phyloP scores from a whole-genome alignment of 2,888 invertebrate genomes.

The Dusona sp. region DNA sequence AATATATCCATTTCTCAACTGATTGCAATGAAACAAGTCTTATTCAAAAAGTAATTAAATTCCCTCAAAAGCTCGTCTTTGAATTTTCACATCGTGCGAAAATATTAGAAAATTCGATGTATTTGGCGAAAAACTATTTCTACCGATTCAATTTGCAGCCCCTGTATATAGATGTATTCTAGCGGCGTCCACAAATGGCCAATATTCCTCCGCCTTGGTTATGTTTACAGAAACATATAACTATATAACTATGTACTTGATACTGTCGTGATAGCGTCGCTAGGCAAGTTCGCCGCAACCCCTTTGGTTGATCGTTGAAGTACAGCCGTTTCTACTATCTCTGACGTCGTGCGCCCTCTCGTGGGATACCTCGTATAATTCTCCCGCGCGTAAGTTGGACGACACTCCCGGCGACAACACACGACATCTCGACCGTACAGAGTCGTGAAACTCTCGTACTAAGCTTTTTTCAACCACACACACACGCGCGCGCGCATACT shows the following conservation, averaged over 20 bases:
- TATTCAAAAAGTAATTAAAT: not conserved
- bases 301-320: constrained; percentile 46
- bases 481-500: not conserved
- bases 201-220: not conserved
- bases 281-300: constrained; percentile 48
- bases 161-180: not conserved
- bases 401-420: constrained; percentile 64
- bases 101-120: not conserved
- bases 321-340: constrained; percentile 35
- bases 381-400: constrained; percentile 67
- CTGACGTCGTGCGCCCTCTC: constrained; percentile 42
- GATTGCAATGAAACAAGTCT: not conserved
- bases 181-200: not conserved
- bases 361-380: constrained; percentile 70
- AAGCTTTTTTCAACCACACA: constrained; percentile 41
- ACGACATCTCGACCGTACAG: constrained; percentile 51
- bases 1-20: not conserved
- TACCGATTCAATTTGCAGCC: not conserved
- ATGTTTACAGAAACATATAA: not conserved
- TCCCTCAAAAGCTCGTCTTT: not conserved
- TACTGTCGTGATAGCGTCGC: constrained; percentile 52
- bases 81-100: not conserved
- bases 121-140: not conserved
- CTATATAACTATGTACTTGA: constrained; percentile 4
- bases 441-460: constrained; percentile 56